Conservation (phyloP, 2,888 invertebrate species). For the Meiosimyza decipiens region DNA sequence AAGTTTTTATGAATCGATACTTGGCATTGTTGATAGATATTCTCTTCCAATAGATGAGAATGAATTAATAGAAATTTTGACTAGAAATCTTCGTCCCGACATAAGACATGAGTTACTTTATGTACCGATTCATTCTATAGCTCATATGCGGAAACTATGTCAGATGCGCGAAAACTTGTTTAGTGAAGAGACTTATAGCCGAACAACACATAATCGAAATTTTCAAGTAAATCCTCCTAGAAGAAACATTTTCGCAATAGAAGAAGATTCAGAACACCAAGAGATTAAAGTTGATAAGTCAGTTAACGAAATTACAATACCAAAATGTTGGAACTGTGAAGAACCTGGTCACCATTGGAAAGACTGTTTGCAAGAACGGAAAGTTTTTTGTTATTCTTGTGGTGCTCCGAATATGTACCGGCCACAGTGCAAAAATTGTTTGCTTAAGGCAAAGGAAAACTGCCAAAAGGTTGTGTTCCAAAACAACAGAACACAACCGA, state of each 20-base stretch:
- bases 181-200: neutral
- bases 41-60: neutral
- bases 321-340: neutral
- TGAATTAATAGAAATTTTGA: slow-evolving; percentile 27
- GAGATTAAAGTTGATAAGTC: neutral
- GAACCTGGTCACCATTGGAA: neutral
- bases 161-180: slow-evolving; percentile 9
- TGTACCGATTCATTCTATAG: slow-evolving; percentile 19
- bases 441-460: neutral
- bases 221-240: neutral
- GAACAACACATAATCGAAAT: no score
- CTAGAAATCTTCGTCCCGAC: slow-evolving; percentile 29
- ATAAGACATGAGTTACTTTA: slow-evolving; percentile 33
- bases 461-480: no score
- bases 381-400: slow-evolving; percentile 4
- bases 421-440: neutral
- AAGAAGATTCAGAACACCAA: neutral
- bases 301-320: neutral
- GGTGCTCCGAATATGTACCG: slow-evolving; percentile 1
- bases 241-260: neutral
- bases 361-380: neutral
- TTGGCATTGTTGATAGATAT: slow-evolving; percentile 16
- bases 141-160: slow-evolving; percentile 17
- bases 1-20: slow-evolving; percentile 20
- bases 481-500: no score